Evolutionary conservation across 2,113 vertebrate genomes (phyloP), one percentile per base, ranked within the genome.

Genomic region (Pseudonaja textilis): DNA sequence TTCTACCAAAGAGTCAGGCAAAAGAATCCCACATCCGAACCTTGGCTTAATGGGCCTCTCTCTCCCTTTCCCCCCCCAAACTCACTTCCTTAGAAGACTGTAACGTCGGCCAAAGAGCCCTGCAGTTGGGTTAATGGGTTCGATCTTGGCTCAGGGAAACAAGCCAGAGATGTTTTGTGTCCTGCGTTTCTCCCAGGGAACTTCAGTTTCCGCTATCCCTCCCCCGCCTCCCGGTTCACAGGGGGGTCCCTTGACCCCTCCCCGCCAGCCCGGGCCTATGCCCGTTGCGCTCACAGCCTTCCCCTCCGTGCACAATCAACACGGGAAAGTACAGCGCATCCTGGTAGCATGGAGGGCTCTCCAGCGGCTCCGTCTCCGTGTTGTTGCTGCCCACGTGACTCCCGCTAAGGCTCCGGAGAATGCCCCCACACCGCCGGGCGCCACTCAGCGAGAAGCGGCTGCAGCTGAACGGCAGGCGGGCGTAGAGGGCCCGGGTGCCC

Each of bases 301-400:
- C 96, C 89, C 97, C 98, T 0, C 98, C 97, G 0, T 98, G 98
- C 54, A 98, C 97, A 1, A 98, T 98, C 91, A 98, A 95, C 90
- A 98, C 97, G 0, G 98, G 98, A 94, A 98, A 97, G 93, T 97
- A 97, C 3, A 98, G 94, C 29, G 98, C 98, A 4, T 98, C 98
- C 81, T 97, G 97, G 42, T 98, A 98, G 91, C 97, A 95, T 0
- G 98, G 98, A 0, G 98, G 98, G 85, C 96, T 97, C 55, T 97
- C 97, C 91, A 97, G 93, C 25, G 97, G 96, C 94, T 97, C 95
- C 0, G 96, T 97, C 93, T 97, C 97, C 57, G 95, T 95, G 0
- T 95, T 47, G 47, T 8, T 95, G 87, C 95, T 95, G 42, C 95
- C 96, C 93, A 96, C 95, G 0, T 95, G 96, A 4, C 96, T 95